phyloP scores from a whole-genome alignment of 2,113 vertebrate genomes.

The Trichomycterus rosablanca region DNA sequence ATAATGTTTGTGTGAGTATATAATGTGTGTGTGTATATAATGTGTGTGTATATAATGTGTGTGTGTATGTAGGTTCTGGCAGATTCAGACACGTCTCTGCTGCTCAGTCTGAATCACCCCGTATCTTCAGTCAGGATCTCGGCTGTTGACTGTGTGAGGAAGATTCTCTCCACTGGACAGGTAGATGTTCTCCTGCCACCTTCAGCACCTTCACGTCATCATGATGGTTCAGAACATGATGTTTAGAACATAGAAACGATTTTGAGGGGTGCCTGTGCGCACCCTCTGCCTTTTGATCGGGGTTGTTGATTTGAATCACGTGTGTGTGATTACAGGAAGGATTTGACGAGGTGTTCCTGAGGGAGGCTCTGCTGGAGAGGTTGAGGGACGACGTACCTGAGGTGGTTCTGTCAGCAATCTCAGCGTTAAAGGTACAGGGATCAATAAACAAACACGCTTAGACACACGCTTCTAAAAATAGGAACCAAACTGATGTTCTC shows the following conservation, averaged over 20 bases:
- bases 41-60: not conserved
- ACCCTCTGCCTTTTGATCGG: too few relatives aligned
- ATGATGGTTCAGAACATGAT: too few relatives aligned
- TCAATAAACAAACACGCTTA: slow-evolving; percentile 32
- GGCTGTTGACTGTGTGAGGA: slow-evolving; percentile 81
- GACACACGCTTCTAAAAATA: not conserved
- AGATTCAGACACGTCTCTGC: slow-evolving; percentile 82
- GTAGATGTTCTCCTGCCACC: too few relatives aligned
- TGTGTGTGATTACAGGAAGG: slow-evolving; percentile 63
- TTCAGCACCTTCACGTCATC: too few relatives aligned
- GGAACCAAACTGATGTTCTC: not conserved
- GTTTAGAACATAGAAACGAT: not conserved
- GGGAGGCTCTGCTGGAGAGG: slow-evolving; percentile 74
- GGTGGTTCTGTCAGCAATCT: slow-evolving; percentile 74
- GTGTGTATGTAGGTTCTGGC: slow-evolving; percentile 73
- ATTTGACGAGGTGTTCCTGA: slow-evolving; percentile 80
- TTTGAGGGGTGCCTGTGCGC: too few relatives aligned
- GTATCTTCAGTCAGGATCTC: slow-evolving; percentile 75
- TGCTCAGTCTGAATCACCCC: slow-evolving; percentile 91
- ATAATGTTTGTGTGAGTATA: too few relatives aligned
- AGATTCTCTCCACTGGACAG: slow-evolving; percentile 68
- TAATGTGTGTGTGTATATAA: too few relatives aligned
- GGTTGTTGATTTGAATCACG: not conserved
- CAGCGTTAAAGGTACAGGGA: slow-evolving; percentile 79
- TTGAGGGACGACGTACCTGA: slow-evolving; percentile 79